Percentiles rank a stretch among this genome's conserved stretches.
Evolutionary conservation across 1,140 invertebrate species (phyloP).

Genomic region (Drusus annulatus): DNA sequence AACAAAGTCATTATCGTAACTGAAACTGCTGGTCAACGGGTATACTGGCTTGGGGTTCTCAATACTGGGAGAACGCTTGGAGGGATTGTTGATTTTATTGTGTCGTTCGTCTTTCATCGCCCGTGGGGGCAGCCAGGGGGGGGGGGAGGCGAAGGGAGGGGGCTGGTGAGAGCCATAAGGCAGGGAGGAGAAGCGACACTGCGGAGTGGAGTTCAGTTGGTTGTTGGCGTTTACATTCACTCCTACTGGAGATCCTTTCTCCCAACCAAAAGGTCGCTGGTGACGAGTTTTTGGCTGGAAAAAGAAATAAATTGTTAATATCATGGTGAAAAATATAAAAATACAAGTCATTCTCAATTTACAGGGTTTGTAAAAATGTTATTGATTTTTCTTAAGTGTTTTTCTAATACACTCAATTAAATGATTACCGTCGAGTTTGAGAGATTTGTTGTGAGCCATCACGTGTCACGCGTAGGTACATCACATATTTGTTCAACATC

Average conservation of each 20-base stretch:
- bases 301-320: conserved; percentile 40
- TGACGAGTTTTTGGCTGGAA: conserved; percentile 82
- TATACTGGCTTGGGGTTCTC: conserved; percentile 65
- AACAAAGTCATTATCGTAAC: conserved; percentile 69
- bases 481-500: too few species aligned
- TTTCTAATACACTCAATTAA: too few species aligned
- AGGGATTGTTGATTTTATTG: conserved; percentile 54
- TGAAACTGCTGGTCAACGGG: conserved; percentile 65
- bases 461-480: too few species aligned
- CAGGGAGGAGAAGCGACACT: conserved; percentile 78
- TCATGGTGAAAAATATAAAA: too few species aligned
- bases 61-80: conserved; percentile 66
- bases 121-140: conserved; percentile 67
- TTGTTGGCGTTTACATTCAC: conserved; percentile 60
- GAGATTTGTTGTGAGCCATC: too few species aligned
- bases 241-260: conserved; percentile 66
- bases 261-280: conserved; percentile 81
- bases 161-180: conserved; percentile 72
- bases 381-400: too few species aligned
- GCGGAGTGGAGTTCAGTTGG: conserved; percentile 72
- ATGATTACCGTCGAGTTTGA: too few species aligned
- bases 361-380: too few species aligned
- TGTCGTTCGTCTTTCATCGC: conserved; percentile 54
- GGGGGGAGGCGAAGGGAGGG: conserved; percentile 61
- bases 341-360: too few species aligned